These are phyloP conservation scores for Tamias sibiricus DNA, from an alignment of 2,113 vertebrate genomes.

Conservation along the genomic window DNA sequence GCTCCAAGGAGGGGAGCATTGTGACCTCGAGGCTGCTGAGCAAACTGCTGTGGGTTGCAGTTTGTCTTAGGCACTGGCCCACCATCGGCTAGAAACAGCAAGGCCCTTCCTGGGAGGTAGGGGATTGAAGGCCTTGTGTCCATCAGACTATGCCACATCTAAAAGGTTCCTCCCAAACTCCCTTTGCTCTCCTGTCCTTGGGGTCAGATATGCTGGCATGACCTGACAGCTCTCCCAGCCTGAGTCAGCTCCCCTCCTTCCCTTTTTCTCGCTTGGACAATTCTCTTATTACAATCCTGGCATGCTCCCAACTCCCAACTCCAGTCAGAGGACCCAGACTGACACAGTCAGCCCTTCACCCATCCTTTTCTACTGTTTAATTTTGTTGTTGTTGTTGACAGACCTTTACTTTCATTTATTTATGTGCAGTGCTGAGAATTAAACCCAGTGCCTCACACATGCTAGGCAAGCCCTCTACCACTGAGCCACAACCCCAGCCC, in stretches of 20 bases:
- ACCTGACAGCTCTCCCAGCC: too few species aligned
- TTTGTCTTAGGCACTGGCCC: background rate
- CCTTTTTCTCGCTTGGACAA: background rate
- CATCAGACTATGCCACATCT: background rate
- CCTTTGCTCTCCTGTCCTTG: background rate
- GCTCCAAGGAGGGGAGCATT: rapidly evolving
- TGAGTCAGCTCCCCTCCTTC: rapidly evolving
- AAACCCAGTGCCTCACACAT: too few species aligned
- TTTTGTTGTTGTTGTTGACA: too few species aligned
- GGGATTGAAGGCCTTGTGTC: background rate
- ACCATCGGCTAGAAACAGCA: background rate
- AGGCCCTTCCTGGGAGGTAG: background rate
- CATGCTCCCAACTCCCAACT: background rate
- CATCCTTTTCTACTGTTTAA: background rate
- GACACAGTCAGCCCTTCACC: background rate
- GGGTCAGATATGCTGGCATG: rapidly evolving
- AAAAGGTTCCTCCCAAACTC: background rate
- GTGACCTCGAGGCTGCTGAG: background rate
- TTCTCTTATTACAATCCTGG: background rate
- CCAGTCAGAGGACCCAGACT: background rate
- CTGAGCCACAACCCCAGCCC: too few species aligned
- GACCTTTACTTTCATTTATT: too few species aligned
- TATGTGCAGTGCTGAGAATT: too few species aligned
- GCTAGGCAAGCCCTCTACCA: too few species aligned
- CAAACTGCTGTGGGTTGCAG: too few species aligned